phyloP scores from a whole-genome alignment of 2,888 invertebrate genomes.

The Chrysopilus asiliformis region DNA sequence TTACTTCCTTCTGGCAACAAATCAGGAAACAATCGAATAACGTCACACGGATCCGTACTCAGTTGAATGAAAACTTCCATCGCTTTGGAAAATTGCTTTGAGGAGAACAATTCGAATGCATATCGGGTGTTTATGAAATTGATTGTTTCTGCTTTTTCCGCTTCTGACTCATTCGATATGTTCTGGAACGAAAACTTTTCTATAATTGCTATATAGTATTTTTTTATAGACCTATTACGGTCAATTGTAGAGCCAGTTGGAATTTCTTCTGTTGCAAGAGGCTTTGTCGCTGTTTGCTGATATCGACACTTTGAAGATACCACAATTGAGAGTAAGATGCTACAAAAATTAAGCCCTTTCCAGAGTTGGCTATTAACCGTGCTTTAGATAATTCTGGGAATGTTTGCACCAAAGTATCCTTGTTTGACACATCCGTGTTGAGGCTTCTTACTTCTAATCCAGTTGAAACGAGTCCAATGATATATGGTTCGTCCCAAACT shows the following conservation, averaged over 20 bases:
- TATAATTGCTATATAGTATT: no score
- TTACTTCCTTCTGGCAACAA: constrained; percentile 39
- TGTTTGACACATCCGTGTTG: constrained; percentile 53
- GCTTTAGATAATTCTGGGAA: constrained; percentile 63
- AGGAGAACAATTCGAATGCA: constrained; percentile 83
- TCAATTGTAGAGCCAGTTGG: constrained; percentile 80
- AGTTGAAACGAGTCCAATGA: constrained; percentile 71
- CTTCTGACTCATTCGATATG: constrained; percentile 65
- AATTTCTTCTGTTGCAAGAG: constrained; percentile 84
- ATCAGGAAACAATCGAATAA: constrained; percentile 88
- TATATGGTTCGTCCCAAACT: constrained; percentile 88
- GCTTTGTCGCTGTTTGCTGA: constrained; percentile 69
- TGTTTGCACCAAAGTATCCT: constrained; percentile 53
- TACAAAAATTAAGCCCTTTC: constrained; percentile 69
- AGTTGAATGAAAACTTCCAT: constrained; percentile 84
- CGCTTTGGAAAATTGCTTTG: constrained; percentile 75
- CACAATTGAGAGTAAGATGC: constrained; percentile 82
- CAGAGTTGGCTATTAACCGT: constrained; percentile 57
- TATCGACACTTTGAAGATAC: constrained; percentile 69
- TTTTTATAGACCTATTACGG: constrained; percentile 44
- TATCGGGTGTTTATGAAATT: constrained; percentile 80
- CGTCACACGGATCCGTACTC: constrained; percentile 87
- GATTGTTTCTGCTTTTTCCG: constrained; percentile 66
- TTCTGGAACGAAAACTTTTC: no score
- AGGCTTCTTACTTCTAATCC: constrained; percentile 76